These are phyloP conservation scores for Callyntrura guangdongensis DNA, from an alignment of 2,888 invertebrate species.

Conservation along the genomic window DNA sequence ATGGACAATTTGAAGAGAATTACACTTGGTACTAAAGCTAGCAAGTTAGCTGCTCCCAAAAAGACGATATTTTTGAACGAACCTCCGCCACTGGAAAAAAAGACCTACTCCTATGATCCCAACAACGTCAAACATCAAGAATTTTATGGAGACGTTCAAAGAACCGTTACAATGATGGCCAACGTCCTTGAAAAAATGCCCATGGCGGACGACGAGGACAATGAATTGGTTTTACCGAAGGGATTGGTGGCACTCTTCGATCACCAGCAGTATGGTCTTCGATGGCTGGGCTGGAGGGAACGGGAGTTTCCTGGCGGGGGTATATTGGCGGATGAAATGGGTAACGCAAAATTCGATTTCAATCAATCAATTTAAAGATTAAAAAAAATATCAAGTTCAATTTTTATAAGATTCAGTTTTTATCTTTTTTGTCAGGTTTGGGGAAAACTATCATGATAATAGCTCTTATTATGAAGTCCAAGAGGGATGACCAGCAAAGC, in stretches of 20 bases:
- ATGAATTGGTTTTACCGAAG: slow-evolving; percentile 86
- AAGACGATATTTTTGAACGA: slow-evolving; percentile 47
- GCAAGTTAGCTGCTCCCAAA: neutral
- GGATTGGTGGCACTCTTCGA: slow-evolving; percentile 91
- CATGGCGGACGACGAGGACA: slow-evolving; percentile 86
- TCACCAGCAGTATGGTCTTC: slow-evolving; percentile 94
- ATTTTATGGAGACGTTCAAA: slow-evolving; percentile 69
- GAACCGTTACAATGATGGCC: slow-evolving; percentile 61
- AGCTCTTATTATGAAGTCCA: slow-evolving; percentile 88
- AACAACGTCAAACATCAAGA: slow-evolving; percentile 50
- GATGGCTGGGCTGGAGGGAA: slow-evolving; percentile 97
- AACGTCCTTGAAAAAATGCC: slow-evolving; percentile 78
- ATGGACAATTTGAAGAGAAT: slow-evolving; percentile 14
- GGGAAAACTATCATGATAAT: slow-evolving; percentile 95
- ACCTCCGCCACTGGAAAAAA: slow-evolving; percentile 49
- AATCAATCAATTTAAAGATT: too few species aligned
- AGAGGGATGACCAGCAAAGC: slow-evolving; percentile 4
- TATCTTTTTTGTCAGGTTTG: slow-evolving; percentile 89
- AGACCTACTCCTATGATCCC: slow-evolving; percentile 50
- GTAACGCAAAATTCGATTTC: slow-evolving; percentile 18
- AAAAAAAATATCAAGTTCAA: neutral
- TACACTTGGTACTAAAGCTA: slow-evolving; percentile 2
- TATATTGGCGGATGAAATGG: slow-evolving; percentile 90
- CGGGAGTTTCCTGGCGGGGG: slow-evolving; percentile 93
- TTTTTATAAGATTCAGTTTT: neutral